These are phyloP conservation scores for Anarsia innoxiella DNA, from an alignment of 2,888 invertebrate genomes.

Conservation along the genomic window DNA sequence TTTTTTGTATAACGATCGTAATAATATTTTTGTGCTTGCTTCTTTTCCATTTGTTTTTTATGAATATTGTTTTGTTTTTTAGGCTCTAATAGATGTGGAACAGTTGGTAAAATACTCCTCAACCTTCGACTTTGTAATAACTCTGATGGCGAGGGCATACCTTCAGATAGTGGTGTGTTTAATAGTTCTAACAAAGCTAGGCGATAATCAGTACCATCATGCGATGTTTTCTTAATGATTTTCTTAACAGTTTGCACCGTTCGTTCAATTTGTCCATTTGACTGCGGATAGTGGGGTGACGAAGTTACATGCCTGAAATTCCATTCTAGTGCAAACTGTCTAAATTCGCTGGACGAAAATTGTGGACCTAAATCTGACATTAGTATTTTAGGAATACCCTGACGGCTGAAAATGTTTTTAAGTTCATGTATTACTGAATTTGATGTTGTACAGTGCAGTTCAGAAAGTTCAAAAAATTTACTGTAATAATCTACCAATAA, in stretches of 20 bases:
- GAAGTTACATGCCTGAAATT: slow-evolving; percentile 15
- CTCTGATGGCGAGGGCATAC: background rate
- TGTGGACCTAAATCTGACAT: slow-evolving; percentile 19
- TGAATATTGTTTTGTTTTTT: background rate
- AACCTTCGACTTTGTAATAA: background rate
- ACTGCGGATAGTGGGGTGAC: slow-evolving; percentile 18
- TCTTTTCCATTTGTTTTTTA: background rate
- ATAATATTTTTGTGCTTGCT: background rate
- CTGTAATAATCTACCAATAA: slow-evolving; percentile 15
- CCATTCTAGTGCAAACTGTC: slow-evolving; percentile 16
- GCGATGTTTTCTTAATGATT: slow-evolving; percentile 15
- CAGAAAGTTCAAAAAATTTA: slow-evolving; percentile 15
- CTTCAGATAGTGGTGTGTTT: background rate
- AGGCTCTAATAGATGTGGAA: background rate
- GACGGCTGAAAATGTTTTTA: slow-evolving; percentile 6
- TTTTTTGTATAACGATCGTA: background rate
- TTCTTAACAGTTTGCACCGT: slow-evolving; percentile 18
- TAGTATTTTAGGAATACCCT: slow-evolving; percentile 18
- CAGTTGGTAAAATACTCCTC: background rate
- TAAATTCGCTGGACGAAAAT: slow-evolving; percentile 13
- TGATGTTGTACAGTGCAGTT: slow-evolving; percentile 1
- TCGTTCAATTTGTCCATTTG: slow-evolving; percentile 16
- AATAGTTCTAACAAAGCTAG: slow-evolving; percentile 8
- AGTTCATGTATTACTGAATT: slow-evolving; percentile 12
- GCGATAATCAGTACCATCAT: background rate